Percentiles rank a stretch among this genome's conserved stretches.
phyloP scores from a whole-genome alignment of 64 coral and sea anemone species.

The Trachythela sp. region DNA sequence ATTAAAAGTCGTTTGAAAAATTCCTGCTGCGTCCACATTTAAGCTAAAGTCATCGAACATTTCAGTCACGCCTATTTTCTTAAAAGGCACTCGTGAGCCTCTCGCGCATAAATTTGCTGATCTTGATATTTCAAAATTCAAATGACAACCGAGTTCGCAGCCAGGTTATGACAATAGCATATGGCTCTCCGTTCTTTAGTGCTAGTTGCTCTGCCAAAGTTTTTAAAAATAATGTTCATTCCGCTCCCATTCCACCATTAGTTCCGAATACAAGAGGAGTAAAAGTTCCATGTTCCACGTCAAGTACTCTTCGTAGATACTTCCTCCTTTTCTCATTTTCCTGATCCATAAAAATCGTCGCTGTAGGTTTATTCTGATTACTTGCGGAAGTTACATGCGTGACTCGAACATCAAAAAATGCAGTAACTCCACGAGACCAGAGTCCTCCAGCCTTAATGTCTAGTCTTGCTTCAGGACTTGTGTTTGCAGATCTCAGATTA shows the following conservation, averaged over 20 bases:
- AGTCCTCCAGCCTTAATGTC: conserved; percentile 28
- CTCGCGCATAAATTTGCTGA: neutral
- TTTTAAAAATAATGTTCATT: neutral
- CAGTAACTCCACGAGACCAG: too few species aligned
- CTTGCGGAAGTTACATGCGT: too few species aligned
- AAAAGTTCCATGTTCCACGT: neutral
- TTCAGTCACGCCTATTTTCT: neutral
- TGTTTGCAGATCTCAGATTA: neutral
- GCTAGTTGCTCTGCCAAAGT: too few species aligned
- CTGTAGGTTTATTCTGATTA: too few species aligned
- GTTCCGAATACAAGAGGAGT: too few species aligned
- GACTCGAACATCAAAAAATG: too few species aligned
- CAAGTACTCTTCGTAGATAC: too few species aligned
- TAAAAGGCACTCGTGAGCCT: neutral
- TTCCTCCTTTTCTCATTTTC: too few species aligned
- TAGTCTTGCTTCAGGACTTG: conserved; percentile 37
- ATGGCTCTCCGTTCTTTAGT: neutral
- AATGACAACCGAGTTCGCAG: neutral
- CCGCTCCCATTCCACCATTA: too few species aligned
- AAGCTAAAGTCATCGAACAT: neutral
- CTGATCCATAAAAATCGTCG: too few species aligned
- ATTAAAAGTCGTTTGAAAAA: neutral
- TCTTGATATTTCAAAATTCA: neutral
- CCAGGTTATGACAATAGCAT: neutral
- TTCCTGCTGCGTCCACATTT: neutral